These are phyloP conservation scores for Poeciliopsis paucimaculata DNA, from an alignment of 2,797 vertebrate genomes.

Conservation along the genomic window DNA sequence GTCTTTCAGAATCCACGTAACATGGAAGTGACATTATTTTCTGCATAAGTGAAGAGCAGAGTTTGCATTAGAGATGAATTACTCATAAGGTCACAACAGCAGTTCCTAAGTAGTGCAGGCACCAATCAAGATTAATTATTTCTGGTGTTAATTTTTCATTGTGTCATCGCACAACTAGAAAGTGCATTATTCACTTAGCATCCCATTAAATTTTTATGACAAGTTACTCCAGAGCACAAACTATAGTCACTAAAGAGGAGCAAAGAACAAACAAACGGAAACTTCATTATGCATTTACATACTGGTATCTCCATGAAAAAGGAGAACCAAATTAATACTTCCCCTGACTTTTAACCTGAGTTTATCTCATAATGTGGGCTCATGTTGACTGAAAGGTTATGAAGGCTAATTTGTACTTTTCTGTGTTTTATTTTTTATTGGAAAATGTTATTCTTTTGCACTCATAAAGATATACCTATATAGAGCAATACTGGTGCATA, in stretches of 20 bases:
- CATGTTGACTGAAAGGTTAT: not conserved
- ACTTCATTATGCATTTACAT: conserved; percentile 36
- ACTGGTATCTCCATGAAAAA: conserved; percentile 20
- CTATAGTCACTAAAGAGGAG: conserved; percentile 66
- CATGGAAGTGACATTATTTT: conserved; percentile 77
- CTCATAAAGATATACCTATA: not conserved
- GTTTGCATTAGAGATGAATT: conserved; percentile 90
- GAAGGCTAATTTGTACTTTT: not conserved
- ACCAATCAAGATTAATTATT: conserved; percentile 92
- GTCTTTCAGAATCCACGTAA: conserved; percentile 84
- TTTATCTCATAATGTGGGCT: not conserved
- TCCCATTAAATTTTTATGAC: conserved; percentile 87
- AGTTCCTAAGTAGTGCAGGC: conserved; percentile 85
- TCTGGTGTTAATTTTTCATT: conserved; percentile 92
- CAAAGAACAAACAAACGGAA: conserved; percentile 70
- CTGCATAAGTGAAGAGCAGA: conserved; percentile 79
- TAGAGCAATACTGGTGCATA: not conserved
- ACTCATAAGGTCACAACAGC: conserved; percentile 82
- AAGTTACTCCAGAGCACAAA: conserved; percentile 83
- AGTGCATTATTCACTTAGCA: conserved; percentile 88
- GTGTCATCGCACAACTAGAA: conserved; percentile 83
- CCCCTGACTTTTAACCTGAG: not conserved
- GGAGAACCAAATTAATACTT: not conserved
- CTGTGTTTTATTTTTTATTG: not conserved
- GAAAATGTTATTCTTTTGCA: not conserved